Percentiles rank a stretch among this genome's conserved stretches.
phyloP scores from a whole-genome alignment of 2,113 vertebrate genomes.

The Mus musculus region GRCm39 chr4:108732501-108733000 shows the following conservation, averaged over 20 bases:
- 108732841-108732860: neutral
- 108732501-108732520: neutral
- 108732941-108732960: neutral
- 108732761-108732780: neutral
- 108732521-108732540: neutral
- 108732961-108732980: neutral
- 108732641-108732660: slow-evolving; percentile 16
- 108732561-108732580: slow-evolving; percentile 39
- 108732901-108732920: neutral
- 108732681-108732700: slow-evolving; percentile 14
- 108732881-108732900: neutral
- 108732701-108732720: slow-evolving; percentile 47
- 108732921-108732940: neutral
- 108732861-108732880: neutral
- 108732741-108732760: neutral
- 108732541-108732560: neutral
- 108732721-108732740: slow-evolving; percentile 13
- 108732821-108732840: neutral
- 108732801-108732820: neutral
- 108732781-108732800: slow-evolving; percentile 14
- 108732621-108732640: neutral
- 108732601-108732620: neutral
- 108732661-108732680: neutral
- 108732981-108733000: neutral
- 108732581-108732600: slow-evolving; percentile 5